Base-by-base conservation (phyloP, 1,140 invertebrate species). In the Grapholita molesta region DNA sequence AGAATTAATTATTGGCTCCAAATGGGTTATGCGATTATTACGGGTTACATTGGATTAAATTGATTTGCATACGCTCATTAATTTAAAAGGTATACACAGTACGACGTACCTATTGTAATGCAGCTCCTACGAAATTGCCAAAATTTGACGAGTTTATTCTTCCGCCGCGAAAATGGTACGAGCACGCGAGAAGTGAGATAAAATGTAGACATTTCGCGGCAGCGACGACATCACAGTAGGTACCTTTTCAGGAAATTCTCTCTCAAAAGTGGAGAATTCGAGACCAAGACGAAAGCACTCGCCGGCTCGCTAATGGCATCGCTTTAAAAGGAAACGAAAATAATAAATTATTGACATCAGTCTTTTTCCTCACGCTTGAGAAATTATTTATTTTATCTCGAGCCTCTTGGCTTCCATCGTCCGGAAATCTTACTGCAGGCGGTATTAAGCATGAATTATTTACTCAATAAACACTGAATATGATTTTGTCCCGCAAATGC, bases 341-440 rank as follows among this genome's bases (percentile, higher is more conserved):
- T 84, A 84, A 88, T 87, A 89, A 87, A 83, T 87, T 89, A 89
- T 89, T 86, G 82, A 85, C 84, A 88, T 81, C 79, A 85, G 80
- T 74, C 75, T 84, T 83, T 82, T 79, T 67, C 77, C 75, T 77
- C 76, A 70, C 75, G 72, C 70, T 68, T 75, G 76, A 69, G 66
- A 77, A 77, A 78, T 80, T 81, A 78, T 80, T 82, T 80, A 83
- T 83, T 82, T 79, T 81, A 73, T 71, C 73, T 73, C 24, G 48
- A 57, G 65, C 65, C 30, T 61, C 18, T 48, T 48, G 25, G 64
- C 52, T 67, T 67, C 30, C 55, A 25, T 71, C 42, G 65, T 68
- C 69, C 76, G 68, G 74, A 74, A 78, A 79, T 78, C 79, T 80
- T 76, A 67, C 55, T 66, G 70, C 66, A 64, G 53, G n/a, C 66